Conservation (phyloP, 1,140 invertebrate genomes). For the Microplitis mediator region DNA sequence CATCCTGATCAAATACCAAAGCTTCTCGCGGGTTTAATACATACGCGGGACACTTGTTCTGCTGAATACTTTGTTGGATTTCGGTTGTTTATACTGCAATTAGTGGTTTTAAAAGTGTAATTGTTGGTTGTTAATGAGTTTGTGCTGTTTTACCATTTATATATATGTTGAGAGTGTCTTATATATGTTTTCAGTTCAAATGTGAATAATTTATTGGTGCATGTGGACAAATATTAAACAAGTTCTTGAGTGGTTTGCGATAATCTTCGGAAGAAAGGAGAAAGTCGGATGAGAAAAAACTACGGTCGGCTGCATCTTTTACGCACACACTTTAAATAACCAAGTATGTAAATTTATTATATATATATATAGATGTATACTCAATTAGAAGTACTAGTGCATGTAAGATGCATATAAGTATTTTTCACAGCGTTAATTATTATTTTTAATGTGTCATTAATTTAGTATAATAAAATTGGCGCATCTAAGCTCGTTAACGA, state of each 20-base stretch:
- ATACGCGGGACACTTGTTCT: not conserved
- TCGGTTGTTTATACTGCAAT: not conserved
- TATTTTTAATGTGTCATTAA: no score
- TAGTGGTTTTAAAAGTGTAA: not conserved
- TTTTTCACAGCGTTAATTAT: no score
- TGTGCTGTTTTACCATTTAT: no score
- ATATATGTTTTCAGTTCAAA: no score
- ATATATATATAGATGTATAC: no score
- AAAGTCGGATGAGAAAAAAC: not conserved
- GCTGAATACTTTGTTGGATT: not conserved
- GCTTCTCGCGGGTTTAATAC: slow-evolving; percentile 3
- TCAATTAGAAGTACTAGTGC: no score
- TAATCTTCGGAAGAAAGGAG: not conserved
- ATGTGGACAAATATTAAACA: not conserved
- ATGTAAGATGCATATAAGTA: no score
- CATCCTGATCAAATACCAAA: slow-evolving; percentile 13
- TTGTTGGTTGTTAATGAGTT: no score
- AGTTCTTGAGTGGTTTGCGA: not conserved
- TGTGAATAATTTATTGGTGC: not conserved
- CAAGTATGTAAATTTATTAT: not conserved
- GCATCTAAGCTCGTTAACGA: no score
- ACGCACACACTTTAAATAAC: not conserved
- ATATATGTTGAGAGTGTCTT: no score
- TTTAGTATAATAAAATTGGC: no score
- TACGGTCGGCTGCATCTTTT: no score